phyloP scores from a whole-genome alignment of 1,140 invertebrate species.

The Bombus pyrosoma region DNA sequence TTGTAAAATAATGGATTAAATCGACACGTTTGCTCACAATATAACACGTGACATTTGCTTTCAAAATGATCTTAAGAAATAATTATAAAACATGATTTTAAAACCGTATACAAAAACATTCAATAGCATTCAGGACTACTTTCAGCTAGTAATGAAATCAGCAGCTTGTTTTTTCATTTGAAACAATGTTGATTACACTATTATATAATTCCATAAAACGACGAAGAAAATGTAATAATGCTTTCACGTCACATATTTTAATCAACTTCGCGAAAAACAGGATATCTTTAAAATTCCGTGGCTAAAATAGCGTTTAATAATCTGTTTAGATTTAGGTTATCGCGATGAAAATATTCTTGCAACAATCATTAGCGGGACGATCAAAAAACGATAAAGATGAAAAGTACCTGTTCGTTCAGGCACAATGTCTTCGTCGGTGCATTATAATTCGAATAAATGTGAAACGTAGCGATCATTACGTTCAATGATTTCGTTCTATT shows the following conservation, averaged over 20 bases:
- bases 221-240: neutral
- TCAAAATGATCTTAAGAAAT: too few relatives aligned
- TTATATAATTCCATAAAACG: neutral
- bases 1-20: too few relatives aligned
- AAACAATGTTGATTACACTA: neutral
- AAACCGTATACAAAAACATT: neutral
- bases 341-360: too few relatives aligned
- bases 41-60: too few relatives aligned
- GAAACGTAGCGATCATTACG: neutral
- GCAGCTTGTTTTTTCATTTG: neutral
- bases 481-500: conserved; percentile 11
- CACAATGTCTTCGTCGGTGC: neutral
- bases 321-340: neutral
- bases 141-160: neutral
- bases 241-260: neutral
- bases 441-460: neutral
- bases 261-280: too few relatives aligned
- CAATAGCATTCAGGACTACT: neutral
- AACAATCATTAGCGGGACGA: neutral
- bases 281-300: neutral
- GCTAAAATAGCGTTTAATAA: neutral
- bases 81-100: neutral
- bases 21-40: too few relatives aligned
- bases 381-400: neutral
- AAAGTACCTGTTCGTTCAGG: neutral